Evolutionary conservation across 2,113 vertebrate species (phyloP), one percentile per base, ranked within the genome.

Genomic region (Hiodon alosoides): DNA sequence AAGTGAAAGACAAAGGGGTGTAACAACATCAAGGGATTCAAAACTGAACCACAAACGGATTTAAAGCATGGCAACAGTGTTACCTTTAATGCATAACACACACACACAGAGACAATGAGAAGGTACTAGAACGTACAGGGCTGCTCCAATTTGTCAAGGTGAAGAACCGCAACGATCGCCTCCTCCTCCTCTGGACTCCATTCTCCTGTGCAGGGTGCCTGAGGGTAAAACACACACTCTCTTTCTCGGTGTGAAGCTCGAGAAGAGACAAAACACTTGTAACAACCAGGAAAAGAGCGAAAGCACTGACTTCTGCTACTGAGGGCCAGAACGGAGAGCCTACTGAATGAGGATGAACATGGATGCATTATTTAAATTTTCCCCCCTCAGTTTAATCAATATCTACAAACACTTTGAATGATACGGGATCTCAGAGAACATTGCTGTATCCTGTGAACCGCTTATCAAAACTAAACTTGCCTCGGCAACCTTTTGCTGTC

Each of bases 101-200:
- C 3, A 17, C 57, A 54, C 31, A 58, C 50, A 8, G 9, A 14
- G 31, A 57, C 7, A 6, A 8, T 5, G 6, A 17, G 62, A 69
- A 50, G 11, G 11, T 11, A 17, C 62, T 9, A 66, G 50, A 11
- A 74, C 77, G 7, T 72, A 82, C 83, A 10, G 64, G 65, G 70
- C 59, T 75, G 71, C 69, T 80, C 69, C 79, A 77, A 71, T 75
- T 72, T 14, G 79, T 66, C 72, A 77, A 58, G 53, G 75, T 71
- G 54, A 84, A 84, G 72, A 84, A 82, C 2, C 83, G 62, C 9
- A 85, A 81, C 5, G 83, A 80, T 60, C 68, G 66, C 70, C 73
- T 71, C 67, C 71, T 82, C 71, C 79, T 69, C 58, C 59, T 71
- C 5, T 71, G 73, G 5, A 7, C 67, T 4, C 65, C 4, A 3